These are phyloP conservation scores for Ambastaia sidthimunki DNA, from an alignment of 2,797 vertebrate genomes.

Conservation along the genomic window DNA sequence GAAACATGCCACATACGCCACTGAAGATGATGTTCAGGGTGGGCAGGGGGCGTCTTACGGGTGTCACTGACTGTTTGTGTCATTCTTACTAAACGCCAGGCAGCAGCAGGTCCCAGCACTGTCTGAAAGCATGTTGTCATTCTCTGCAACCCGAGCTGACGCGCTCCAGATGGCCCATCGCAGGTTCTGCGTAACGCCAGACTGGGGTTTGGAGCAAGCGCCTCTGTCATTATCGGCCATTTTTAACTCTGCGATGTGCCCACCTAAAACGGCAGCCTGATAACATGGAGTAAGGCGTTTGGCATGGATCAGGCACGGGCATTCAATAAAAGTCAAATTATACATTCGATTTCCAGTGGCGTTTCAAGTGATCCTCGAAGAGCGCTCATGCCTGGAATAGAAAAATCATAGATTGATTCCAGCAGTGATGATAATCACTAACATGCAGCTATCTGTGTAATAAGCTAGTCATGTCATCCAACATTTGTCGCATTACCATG, in stretches of 20 bases:
- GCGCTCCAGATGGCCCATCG: slow-evolving; percentile 42
- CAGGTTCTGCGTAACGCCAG: slow-evolving; percentile 37
- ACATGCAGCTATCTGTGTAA: slow-evolving; percentile 39
- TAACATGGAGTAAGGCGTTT: slow-evolving; percentile 7
- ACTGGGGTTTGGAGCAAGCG: slow-evolving; percentile 3
- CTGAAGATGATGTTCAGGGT: slow-evolving; percentile 12
- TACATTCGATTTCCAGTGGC: slow-evolving; percentile 13
- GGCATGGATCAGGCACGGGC: background rate
- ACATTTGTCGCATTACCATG: slow-evolving; percentile 26
- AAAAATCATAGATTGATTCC: slow-evolving; percentile 42
- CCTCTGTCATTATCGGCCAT: slow-evolving; percentile 41
- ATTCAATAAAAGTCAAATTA: slow-evolving; percentile 37
- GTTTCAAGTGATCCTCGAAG: slow-evolving; percentile 21
- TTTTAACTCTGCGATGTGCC: slow-evolving; percentile 12
- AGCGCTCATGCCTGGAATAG: slow-evolving; percentile 29
- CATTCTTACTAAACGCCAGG: slow-evolving; percentile 24
- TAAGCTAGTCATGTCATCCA: slow-evolving; percentile 21
- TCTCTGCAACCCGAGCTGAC: slow-evolving; percentile 14
- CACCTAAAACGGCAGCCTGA: slow-evolving; percentile 15
- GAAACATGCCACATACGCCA: slow-evolving; percentile 30
- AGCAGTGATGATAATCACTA: slow-evolving; percentile 40
- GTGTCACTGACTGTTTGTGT: slow-evolving; percentile 34
- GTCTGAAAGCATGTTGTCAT: slow-evolving; percentile 12
- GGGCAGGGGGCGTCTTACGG: slow-evolving; percentile 15
- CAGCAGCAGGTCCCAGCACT: slow-evolving; percentile 41